These are phyloP conservation scores for Coilia nasus DNA, from an alignment of 2,797 vertebrate species.

Conservation along the genomic window DNA sequence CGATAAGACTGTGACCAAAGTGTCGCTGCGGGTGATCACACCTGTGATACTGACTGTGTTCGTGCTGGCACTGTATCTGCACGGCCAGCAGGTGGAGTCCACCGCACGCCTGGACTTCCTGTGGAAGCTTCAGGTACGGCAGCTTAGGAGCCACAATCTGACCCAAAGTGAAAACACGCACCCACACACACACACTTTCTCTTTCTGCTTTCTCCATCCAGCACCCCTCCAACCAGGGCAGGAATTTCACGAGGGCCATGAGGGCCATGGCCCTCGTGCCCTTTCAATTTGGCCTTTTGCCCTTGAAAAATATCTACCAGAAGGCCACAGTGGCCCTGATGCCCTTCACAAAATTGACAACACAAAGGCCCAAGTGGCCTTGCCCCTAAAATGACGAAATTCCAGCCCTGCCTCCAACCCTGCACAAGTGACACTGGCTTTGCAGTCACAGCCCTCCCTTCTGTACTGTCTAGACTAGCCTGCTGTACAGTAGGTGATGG, in stretches of 20 bases:
- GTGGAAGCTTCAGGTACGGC: constrained; percentile 94
- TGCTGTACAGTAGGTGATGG: constrained; percentile 18
- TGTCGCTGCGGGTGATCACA: constrained; percentile 88
- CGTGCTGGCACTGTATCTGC: constrained; percentile 92
- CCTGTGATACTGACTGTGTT: constrained; percentile 92
- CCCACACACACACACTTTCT: not conserved
- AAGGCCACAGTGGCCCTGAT: too few relatives aligned
- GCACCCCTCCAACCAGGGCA: too few relatives aligned
- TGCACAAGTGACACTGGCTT: not conserved
- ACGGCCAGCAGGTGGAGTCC: constrained; percentile 96
- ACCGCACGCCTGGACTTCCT: constrained; percentile 97
- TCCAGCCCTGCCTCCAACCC: too few relatives aligned
- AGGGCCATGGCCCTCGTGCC: too few relatives aligned
- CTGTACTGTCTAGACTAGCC: constrained; percentile 1
- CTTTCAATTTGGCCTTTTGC: too few relatives aligned
- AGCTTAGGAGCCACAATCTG: not conserved
- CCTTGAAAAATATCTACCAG: too few relatives aligned
- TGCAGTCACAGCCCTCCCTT: not conserved
- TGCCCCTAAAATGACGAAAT: too few relatives aligned
- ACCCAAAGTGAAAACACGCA: not conserved
- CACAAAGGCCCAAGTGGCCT: too few relatives aligned
- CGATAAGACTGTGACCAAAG: constrained; percentile 73
- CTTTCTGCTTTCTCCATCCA: not conserved
- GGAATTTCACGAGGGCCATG: too few relatives aligned
- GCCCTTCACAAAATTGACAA: too few relatives aligned